Percentiles rank a stretch among this genome's conserved stretches.
These are phyloP conservation scores for Drosophila azteca DNA, from an alignment of 1,140 invertebrate genomes.

Conservation along the genomic window DNA sequence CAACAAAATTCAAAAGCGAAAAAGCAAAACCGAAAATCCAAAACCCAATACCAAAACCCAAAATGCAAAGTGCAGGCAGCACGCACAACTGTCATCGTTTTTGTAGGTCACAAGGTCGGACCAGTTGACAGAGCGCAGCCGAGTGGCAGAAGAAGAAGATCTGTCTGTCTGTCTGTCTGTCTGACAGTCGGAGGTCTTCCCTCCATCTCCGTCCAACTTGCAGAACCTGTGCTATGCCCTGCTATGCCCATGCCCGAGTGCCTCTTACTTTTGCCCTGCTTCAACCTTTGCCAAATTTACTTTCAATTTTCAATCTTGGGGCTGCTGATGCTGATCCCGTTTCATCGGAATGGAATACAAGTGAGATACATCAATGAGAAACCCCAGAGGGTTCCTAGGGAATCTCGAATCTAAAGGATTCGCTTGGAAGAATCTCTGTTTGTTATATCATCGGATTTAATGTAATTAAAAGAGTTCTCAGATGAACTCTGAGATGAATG, in stretches of 20 bases:
- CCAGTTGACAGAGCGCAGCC: slow-evolving; percentile 30
- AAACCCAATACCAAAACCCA: slow-evolving; percentile 26
- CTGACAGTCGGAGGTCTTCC: too few relatives aligned
- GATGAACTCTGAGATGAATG: too few relatives aligned
- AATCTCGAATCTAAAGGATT: too few relatives aligned
- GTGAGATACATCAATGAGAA: neutral
- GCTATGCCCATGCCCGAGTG: slow-evolving; percentile 18
- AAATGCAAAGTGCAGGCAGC: slow-evolving; percentile 46
- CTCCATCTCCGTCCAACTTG: slow-evolving; percentile 7
- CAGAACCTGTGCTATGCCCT: slow-evolving; percentile 23
- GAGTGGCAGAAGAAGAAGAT: neutral
- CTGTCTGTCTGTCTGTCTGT: neutral
- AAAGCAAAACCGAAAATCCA: slow-evolving; percentile 9
- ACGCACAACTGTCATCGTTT: slow-evolving; percentile 34
- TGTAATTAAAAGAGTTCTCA: too few relatives aligned
- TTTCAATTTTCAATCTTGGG: slow-evolving; percentile 42
- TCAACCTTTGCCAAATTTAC: slow-evolving; percentile 49
- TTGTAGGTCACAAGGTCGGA: slow-evolving; percentile 69
- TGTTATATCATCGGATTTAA: too few relatives aligned
- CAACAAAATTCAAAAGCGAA: slow-evolving; percentile 8
- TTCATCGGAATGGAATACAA: neutral
- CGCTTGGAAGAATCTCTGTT: too few relatives aligned
- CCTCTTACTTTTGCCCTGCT: slow-evolving; percentile 62
- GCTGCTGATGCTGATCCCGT: neutral
- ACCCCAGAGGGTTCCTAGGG: neutral